Conservation (phyloP, 2,888 invertebrate genomes). For the Aethes cnicana region DNA sequence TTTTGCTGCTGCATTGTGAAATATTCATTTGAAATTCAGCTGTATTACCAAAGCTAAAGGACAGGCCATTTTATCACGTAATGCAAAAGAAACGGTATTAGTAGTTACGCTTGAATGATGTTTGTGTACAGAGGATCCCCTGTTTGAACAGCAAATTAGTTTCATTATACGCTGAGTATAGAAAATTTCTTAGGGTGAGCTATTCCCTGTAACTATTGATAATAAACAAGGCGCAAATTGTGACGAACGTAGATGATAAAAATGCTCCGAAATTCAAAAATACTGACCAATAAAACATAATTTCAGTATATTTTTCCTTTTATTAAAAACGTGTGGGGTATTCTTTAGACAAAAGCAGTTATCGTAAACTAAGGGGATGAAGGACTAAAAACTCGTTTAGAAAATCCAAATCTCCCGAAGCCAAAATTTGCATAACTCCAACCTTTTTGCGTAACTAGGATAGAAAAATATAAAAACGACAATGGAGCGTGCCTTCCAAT, state of each 20-base stretch:
- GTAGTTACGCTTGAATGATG: conserved; percentile 53
- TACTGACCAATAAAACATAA: too few relatives aligned
- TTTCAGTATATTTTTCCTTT: too few relatives aligned
- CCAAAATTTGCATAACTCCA: conserved; percentile 26
- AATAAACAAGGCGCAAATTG: too few relatives aligned
- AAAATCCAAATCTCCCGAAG: conserved; percentile 21
- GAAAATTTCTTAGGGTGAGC: conserved; percentile 53
- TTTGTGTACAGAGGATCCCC: conserved; percentile 69
- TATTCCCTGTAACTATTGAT: too few relatives aligned
- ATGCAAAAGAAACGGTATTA: conserved; percentile 14
- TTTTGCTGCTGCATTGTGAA: neutral
- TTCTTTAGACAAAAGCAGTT: too few relatives aligned
- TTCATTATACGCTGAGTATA: conserved; percentile 74
- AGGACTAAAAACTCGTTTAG: conserved; percentile 12
- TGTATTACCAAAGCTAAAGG: conserved; percentile 25
- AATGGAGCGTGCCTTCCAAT: conserved; percentile 40
- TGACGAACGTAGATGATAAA: too few relatives aligned
- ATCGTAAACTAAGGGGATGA: conserved; percentile 8
- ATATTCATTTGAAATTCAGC: conserved; percentile 35
- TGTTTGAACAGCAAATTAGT: conserved; percentile 82
- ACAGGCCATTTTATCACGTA: conserved; percentile 7
- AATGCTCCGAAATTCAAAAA: too few relatives aligned
- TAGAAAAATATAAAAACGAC: conserved; percentile 29
- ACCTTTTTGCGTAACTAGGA: conserved; percentile 28
- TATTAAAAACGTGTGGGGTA: conserved; percentile 19